phyloP scores from a whole-genome alignment of 2,797 vertebrate species.

The Podarcis lilfordi region DNA sequence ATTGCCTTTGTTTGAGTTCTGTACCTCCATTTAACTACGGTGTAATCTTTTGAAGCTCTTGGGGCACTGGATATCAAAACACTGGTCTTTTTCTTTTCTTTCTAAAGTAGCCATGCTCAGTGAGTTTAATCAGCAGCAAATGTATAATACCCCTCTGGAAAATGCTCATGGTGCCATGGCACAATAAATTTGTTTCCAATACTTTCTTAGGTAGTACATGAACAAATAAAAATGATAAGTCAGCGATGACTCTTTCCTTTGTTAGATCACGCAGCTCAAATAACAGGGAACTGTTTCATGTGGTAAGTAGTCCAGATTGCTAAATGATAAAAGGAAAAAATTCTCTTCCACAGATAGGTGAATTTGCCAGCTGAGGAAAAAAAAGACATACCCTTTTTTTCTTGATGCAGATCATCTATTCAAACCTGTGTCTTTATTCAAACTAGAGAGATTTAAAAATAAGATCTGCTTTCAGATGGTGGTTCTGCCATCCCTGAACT shows the following conservation, averaged over 20 bases:
- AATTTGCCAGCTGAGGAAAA: neutral
- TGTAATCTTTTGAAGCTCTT: neutral
- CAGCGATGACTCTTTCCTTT: neutral
- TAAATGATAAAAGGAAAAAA: neutral
- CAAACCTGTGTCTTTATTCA: neutral
- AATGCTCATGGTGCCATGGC: neutral
- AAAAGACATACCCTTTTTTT: neutral
- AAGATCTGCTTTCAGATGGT: slow-evolving; percentile 14
- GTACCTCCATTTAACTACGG: too few species aligned
- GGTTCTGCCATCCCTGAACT: slow-evolving; percentile 8
- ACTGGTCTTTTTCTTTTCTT: neutral
- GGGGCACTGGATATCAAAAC: neutral
- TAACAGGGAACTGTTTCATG: neutral
- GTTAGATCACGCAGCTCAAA: neutral
- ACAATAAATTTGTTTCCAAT: neutral
- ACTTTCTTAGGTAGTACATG: accelerated
- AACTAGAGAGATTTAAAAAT: neutral
- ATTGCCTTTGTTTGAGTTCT: neutral
- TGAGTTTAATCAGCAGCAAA: slow-evolving; percentile 12
- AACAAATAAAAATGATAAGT: neutral
- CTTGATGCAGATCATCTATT: neutral
- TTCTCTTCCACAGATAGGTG: neutral
- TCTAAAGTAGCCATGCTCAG: neutral
- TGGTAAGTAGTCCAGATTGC: neutral
- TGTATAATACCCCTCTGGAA: too few species aligned